Conservation (phyloP, 2,797 vertebrate species). For the Petrocephalus schoutedeni region DNA sequence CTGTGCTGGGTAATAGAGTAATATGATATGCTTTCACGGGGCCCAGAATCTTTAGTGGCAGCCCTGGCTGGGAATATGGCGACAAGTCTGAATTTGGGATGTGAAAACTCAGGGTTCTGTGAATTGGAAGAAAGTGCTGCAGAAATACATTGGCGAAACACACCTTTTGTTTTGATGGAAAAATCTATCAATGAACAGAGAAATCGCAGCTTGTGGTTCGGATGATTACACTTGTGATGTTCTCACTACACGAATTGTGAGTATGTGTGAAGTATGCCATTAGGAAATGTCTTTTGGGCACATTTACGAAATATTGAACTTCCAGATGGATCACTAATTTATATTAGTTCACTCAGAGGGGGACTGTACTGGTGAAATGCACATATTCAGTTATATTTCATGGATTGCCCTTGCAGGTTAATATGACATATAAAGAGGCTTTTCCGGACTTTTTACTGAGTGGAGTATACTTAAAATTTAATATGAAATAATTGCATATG, state of each 20-base stretch:
- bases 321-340: conserved; percentile 9
- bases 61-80: not conserved
- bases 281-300: conserved; percentile 7
- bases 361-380: not conserved
- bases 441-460: not conserved
- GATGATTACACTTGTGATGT: not conserved
- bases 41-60: not conserved
- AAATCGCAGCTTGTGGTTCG: not conserved
- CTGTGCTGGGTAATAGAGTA: not conserved
- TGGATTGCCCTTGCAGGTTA: not conserved
- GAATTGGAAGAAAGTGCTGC: not conserved
- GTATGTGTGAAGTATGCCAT: not conserved
- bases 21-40: too few species aligned
- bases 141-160: not conserved
- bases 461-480: not conserved
- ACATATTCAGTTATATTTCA: not conserved
- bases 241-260: not conserved
- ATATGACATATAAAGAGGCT: not conserved
- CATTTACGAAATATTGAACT: conserved; percentile 7
- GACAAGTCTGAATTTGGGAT: not conserved
- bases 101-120: not conserved
- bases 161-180: not conserved
- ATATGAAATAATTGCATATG: not conserved
- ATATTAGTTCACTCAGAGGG: not conserved
- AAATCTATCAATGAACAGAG: not conserved